Evolutionary conservation across 2,113 vertebrate genomes (phyloP).

Genomic region (Genyomyrus donnyi): DNA sequence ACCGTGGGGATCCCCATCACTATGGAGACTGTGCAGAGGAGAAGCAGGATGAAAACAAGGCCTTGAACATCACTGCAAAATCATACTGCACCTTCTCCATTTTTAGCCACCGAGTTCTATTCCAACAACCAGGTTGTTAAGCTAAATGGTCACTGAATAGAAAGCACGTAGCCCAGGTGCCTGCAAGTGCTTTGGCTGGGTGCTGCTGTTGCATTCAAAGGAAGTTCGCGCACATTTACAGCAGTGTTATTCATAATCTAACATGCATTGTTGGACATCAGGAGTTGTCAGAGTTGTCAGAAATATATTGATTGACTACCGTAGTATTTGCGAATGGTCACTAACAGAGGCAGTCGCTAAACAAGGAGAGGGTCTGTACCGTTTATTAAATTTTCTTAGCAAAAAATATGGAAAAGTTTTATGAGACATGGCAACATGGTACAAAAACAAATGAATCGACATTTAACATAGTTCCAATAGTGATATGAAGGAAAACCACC

Average conservation of each 20-base stretch:
- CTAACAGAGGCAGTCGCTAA: background rate
- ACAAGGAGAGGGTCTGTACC: background rate
- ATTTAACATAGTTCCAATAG: background rate
- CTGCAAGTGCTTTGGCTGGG: background rate
- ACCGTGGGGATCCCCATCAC: conserved; percentile 98
- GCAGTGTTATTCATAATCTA: background rate
- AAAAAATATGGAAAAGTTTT: background rate
- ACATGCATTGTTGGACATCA: background rate
- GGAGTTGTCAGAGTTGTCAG: too few relatives aligned
- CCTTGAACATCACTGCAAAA: background rate
- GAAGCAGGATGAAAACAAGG: background rate
- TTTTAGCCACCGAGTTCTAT: background rate
- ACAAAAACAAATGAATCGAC: background rate
- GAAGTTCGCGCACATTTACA: background rate
- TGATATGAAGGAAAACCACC: background rate
- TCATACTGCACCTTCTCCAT: background rate
- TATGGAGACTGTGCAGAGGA: conserved; percentile 77
- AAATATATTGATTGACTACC: background rate
- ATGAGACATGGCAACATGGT: background rate
- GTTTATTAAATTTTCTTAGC: background rate
- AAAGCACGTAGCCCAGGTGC: background rate
- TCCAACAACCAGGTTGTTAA: background rate
- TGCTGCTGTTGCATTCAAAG: background rate
- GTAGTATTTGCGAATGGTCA: background rate
- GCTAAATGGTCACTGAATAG: background rate